Evolutionary conservation across 2,113 vertebrate genomes (phyloP), one percentile per base, ranked within the genome.

Genomic region (Thermophis baileyi): DNA sequence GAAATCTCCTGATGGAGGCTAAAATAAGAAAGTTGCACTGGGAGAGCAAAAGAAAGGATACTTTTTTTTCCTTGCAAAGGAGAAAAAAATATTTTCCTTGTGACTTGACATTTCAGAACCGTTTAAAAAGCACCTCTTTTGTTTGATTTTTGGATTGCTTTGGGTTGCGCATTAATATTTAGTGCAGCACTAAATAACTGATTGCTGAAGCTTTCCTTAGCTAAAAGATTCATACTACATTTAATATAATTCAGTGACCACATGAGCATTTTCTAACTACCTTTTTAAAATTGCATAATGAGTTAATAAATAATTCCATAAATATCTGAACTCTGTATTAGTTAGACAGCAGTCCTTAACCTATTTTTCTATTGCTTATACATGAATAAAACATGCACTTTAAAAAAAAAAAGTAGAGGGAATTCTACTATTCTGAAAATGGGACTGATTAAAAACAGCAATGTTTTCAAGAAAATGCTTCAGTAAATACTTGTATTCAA

Each of bases 251-350:
- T 86, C 47, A 46, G 25, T 1, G 90, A 0, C 4, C 91, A 1
- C 87, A 54, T 93, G 94, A 96, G 63, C 5, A 44, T 44, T 40
- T 91, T 91, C 3, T 81, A 60, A 3, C 89, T 30, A 85, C 51
- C 47, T 92, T 94, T 95, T 91, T 94, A 60, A 91, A 94, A 94
- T 0, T 87, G 88, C 0, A 87, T 94, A 91, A 8, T 90, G 91
- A 92, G 92, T 90, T 55, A 93, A 25, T 93, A 18, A 89, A 0
- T 92, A 87, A 54, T 20, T 81, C 90, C 86, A 89, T 69, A 90
- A 94, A 93, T 57, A 95, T 53, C 46, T 93, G 47, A 94, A 89
- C 24, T 95, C 87, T 93, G 6, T 81, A 81, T 89, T 94, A 60
- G 69, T 87, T 93, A 94, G 94, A 86, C 12, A 53, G 46, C 63